Conservation (phyloP, 2,797 vertebrate species). For the Etheostoma nigrum region DNA sequence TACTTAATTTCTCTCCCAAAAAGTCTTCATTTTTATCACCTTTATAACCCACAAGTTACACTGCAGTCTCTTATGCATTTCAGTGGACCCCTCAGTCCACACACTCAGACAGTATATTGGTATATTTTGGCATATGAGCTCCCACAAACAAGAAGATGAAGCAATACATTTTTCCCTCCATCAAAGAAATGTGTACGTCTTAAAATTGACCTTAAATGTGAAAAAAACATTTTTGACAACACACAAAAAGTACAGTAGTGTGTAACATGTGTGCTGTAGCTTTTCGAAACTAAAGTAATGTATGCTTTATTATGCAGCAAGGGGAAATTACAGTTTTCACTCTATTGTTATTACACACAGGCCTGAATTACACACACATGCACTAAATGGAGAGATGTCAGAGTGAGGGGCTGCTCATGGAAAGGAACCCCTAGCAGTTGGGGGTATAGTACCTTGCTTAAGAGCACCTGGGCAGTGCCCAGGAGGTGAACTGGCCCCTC, state of each 20-base stretch:
- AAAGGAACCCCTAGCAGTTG: too few relatives aligned
- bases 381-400: too few relatives aligned
- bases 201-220: background rate
- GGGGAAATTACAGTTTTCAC: too few relatives aligned
- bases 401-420: too few relatives aligned
- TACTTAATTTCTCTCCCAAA: too few relatives aligned
- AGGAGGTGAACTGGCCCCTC: too few relatives aligned
- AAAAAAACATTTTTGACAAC: background rate
- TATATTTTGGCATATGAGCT: background rate
- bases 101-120: background rate
- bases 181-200: background rate
- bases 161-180: background rate
- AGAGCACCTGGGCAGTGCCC: too few relatives aligned
- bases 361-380: too few relatives aligned
- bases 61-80: background rate
- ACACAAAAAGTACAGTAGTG: background rate
- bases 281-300: background rate
- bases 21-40: background rate
- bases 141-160: background rate
- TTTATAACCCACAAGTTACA: background rate
- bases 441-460: too few relatives aligned
- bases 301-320: too few relatives aligned
- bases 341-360: too few relatives aligned
- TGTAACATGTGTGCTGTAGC: background rate
- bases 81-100: background rate